Percentiles rank a stretch among this genome's conserved stretches.
Evolutionary conservation across 1,140 invertebrate genomes (phyloP).

Genomic region (Scaptodrosophila lebanonensis): DNA sequence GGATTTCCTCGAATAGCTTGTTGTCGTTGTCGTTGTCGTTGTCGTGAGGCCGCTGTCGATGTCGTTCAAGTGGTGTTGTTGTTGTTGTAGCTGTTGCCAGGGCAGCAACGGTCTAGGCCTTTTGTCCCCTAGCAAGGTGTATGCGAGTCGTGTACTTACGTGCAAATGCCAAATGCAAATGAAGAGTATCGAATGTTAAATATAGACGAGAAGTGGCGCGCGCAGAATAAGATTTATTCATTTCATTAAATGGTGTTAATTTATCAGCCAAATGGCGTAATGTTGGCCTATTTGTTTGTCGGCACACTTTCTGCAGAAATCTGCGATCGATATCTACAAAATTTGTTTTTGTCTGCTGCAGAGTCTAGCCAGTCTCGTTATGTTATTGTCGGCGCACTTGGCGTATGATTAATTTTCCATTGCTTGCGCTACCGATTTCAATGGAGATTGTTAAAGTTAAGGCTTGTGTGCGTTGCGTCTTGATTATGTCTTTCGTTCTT

Average conservation of each 20-base stretch:
- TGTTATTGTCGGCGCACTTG: conserved; percentile 20
- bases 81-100: conserved; percentile 18
- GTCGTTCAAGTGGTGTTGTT: too few relatives aligned
- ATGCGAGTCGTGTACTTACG: background rate
- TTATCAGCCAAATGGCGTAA: background rate
- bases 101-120: background rate
- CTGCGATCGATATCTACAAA: conserved; percentile 10
- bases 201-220: conserved; percentile 21
- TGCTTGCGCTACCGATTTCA: conserved; percentile 34
- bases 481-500: too few relatives aligned
- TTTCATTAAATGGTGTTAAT: conserved; percentile 7
- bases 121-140: background rate
- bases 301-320: conserved; percentile 5
- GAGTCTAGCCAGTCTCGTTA: conserved; percentile 19
- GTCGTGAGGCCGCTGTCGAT: conserved; percentile 25
- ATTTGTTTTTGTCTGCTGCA: conserved; percentile 23
- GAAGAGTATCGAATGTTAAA: conserved; percentile 32
- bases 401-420: conserved; percentile 62
- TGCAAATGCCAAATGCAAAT: conserved; percentile 32
- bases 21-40: conserved; percentile 7
- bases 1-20: conserved; percentile 49
- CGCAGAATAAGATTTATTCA: conserved; percentile 14
- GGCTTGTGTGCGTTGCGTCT: too few relatives aligned
- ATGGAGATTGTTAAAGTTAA: conserved; percentile 24
- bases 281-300: conserved; percentile 24